Conservation (phyloP, 2,888 invertebrate species). For the Physocephala rufipes region DNA sequence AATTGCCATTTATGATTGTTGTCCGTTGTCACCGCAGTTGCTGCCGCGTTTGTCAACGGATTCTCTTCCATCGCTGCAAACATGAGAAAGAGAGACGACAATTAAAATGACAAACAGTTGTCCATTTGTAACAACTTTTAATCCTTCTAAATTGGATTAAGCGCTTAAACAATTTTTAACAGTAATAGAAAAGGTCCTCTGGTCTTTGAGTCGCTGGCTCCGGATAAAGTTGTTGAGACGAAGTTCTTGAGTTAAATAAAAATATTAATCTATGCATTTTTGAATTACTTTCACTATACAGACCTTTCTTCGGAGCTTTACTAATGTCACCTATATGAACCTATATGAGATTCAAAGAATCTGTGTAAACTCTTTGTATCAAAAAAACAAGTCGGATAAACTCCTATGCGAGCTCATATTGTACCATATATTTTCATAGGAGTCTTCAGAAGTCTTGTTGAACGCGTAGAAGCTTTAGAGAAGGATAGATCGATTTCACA, state of each 20-base stretch:
- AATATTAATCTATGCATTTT: neutral
- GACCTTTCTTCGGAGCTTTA: no score
- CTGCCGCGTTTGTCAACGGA: constrained; percentile 11
- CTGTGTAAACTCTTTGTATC: no score
- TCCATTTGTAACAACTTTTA: constrained; percentile 47
- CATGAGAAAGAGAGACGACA: constrained; percentile 8
- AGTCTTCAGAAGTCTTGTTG: no score
- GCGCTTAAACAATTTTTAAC: constrained; percentile 47
- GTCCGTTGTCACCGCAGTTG: constrained; percentile 1
- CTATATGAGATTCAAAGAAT: no score
- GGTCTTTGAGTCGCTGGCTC: neutral
- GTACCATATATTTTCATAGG: no score
- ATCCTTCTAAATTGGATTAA: constrained; percentile 64
- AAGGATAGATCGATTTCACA: no score
- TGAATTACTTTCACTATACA: neutral
- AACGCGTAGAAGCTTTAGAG: no score
- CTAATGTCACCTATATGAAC: no score
- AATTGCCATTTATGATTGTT: constrained; percentile 32
- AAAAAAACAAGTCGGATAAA: no score
- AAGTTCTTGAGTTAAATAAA: neutral
- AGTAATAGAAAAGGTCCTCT: constrained; percentile 10
- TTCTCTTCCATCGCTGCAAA: constrained; percentile 6
- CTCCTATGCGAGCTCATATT: no score
- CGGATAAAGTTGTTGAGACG: neutral
- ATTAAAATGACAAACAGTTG: constrained; percentile 32